phyloP scores from a whole-genome alignment of 2,797 vertebrate genomes.

The Cyclopterus lumpus region DNA sequence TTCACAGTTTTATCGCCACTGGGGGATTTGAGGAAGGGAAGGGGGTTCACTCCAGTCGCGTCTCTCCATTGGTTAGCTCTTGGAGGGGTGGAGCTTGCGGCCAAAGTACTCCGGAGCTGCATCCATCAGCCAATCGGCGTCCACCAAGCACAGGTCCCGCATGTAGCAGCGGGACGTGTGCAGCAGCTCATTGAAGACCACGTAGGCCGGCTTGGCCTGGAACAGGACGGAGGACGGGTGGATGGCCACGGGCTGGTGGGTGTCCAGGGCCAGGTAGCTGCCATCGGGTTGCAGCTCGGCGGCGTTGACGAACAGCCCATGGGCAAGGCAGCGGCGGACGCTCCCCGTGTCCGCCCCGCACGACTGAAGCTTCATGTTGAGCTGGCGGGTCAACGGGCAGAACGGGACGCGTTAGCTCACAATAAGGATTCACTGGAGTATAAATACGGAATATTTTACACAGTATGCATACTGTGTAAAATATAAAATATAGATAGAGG shows the following conservation, averaged over 20 bases:
- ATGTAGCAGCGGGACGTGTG: conserved; percentile 96
- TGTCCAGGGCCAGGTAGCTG: conserved; percentile 88
- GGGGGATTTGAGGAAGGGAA: neutral
- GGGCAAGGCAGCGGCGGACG: conserved; percentile 92
- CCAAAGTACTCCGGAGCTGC: conserved; percentile 92
- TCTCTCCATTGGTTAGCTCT: conserved; percentile 75
- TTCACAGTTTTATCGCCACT: conserved; percentile 22
- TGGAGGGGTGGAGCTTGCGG: conserved; percentile 84
- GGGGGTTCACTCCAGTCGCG: conserved; percentile 1
- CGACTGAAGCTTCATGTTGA: conserved; percentile 90
- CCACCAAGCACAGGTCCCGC: conserved; percentile 94
- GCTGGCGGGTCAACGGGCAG: conserved; percentile 71
- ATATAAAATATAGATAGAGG: too few relatives aligned
- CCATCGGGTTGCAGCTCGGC: conserved; percentile 94
- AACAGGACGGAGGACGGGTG: conserved; percentile 97
- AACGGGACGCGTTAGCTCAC: neutral
- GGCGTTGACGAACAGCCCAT: conserved; percentile 91
- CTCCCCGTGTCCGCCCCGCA: conserved; percentile 84
- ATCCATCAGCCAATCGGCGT: conserved; percentile 93
- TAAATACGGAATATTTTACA: neutral
- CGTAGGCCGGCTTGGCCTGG: conserved; percentile 91
- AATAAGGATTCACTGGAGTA: neutral
- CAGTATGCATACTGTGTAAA: too few relatives aligned
- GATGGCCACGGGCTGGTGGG: conserved; percentile 91
- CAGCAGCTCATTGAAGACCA: conserved; percentile 92